Conservation (phyloP, 2,888 invertebrate species). For the Teinopalpus imperialis region DNA sequence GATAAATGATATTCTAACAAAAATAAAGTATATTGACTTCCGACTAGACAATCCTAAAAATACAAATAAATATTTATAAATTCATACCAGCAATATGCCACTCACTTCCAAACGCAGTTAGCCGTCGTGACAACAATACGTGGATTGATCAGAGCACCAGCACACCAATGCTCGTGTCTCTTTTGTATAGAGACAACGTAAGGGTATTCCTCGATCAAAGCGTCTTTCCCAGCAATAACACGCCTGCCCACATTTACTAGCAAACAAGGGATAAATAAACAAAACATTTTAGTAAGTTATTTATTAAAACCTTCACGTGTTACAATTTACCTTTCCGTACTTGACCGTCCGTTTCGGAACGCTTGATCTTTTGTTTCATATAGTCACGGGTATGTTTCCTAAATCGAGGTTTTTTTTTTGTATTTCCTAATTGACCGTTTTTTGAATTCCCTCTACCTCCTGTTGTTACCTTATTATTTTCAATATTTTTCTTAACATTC, state of each 20-base stretch:
- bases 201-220: constrained; percentile 60
- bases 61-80: too few relatives aligned
- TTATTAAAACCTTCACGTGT: constrained; percentile 11
- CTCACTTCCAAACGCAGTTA: constrained; percentile 76
- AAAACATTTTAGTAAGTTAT: constrained; percentile 7
- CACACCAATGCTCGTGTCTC: constrained; percentile 61
- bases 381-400: neutral
- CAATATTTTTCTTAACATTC: neutral
- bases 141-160: constrained; percentile 64
- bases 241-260: constrained; percentile 39
- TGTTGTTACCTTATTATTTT: neutral
- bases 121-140: constrained; percentile 66
- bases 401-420: neutral
- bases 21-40: too few relatives aligned
- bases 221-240: constrained; percentile 57
- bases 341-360: neutral
- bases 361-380: constrained; percentile 4
- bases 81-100: too few relatives aligned
- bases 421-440: neutral
- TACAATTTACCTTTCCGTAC: constrained; percentile 21
- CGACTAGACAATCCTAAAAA: too few relatives aligned
- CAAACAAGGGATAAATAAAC: constrained; percentile 23
- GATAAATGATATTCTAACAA: too few relatives aligned
- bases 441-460: neutral
- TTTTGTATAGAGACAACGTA: constrained; percentile 71